Conservation (phyloP, 2,113 vertebrate genomes). For the human (Homo sapiens) region DNA sequence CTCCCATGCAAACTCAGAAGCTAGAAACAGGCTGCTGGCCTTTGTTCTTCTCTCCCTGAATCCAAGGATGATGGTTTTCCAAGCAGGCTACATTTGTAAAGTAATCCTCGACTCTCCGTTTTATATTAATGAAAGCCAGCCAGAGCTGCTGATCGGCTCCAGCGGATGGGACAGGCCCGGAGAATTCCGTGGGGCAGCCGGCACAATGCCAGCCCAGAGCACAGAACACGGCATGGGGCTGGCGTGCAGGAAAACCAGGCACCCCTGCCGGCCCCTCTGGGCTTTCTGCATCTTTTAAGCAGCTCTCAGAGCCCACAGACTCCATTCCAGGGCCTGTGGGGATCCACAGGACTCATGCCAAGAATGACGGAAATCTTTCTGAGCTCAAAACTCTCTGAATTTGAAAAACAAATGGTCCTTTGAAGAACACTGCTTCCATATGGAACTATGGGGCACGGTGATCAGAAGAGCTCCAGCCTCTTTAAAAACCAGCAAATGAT, state of each 20-base stretch:
- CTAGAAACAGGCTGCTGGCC: accelerated
- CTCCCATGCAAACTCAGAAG: accelerated
- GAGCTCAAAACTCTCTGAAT: too few species aligned
- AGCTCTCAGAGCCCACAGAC: not conserved
- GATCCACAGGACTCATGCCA: accelerated
- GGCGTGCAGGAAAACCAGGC: not conserved
- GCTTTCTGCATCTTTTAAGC: not conserved
- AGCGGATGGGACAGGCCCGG: accelerated
- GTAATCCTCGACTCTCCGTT: not conserved
- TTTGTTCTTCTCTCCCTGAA: not conserved
- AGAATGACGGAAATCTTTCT: not conserved
- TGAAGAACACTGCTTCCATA: not conserved
- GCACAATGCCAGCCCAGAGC: accelerated
- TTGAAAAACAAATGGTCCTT: not conserved
- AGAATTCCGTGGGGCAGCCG: accelerated
- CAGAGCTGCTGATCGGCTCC: accelerated
- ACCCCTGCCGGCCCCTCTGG: not conserved
- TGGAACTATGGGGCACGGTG: not conserved
- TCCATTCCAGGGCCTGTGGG: accelerated
- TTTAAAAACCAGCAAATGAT: not conserved
- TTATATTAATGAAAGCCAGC: not conserved
- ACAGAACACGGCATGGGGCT: accelerated
- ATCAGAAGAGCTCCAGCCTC: not conserved
- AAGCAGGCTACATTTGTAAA: not conserved
- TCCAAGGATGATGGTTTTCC: not conserved